Evolutionary conservation across 37 sponge, comb jelly and placozoan species (phyloP).

Genomic region (Crambe crambe): DNA sequence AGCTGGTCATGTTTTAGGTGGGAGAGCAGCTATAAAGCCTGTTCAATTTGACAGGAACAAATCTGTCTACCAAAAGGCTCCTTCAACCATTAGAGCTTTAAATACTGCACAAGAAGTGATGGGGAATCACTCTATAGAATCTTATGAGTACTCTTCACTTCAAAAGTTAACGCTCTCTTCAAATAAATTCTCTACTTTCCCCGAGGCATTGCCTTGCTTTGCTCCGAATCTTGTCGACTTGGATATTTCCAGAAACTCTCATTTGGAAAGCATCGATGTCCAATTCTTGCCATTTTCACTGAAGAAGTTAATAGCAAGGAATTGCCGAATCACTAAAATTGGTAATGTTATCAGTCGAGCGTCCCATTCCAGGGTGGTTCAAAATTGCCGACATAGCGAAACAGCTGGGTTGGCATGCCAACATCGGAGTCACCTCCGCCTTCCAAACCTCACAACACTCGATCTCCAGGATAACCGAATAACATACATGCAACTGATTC

Average conservation of each 20-base stretch:
- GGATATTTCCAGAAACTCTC: conserved; percentile 48
- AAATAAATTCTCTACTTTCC: conserved; percentile 55
- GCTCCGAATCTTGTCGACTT: conserved; percentile 72
- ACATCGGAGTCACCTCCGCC: conserved; percentile 52
- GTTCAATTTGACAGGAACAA: neutral
- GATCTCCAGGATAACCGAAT: conserved; percentile 51
- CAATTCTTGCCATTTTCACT: conserved; percentile 40
- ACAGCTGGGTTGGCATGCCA: conserved; percentile 21
- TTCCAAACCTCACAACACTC: conserved; percentile 40
- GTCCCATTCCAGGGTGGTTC: neutral
- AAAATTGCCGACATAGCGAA: conserved; percentile 23
- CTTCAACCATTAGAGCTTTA: conserved; percentile 10
- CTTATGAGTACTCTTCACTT: conserved; percentile 47
- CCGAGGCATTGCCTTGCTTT: conserved; percentile 64
- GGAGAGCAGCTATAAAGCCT: neutral
- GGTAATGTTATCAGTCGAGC: conserved; percentile 22
- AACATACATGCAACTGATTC: conserved; percentile 40
- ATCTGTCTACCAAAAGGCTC: neutral
- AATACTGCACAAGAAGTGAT: neutral
- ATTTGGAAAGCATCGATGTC: conserved; percentile 42
- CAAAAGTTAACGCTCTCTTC: conserved; percentile 44
- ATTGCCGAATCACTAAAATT: conserved; percentile 31
- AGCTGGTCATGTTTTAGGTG: conserved; percentile 4
- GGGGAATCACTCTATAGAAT: neutral
- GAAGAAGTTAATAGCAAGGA: conserved; percentile 40